phyloP scores from a whole-genome alignment of 2,113 vertebrate genomes.

The Craseonycteris thonglongyai region DNA sequence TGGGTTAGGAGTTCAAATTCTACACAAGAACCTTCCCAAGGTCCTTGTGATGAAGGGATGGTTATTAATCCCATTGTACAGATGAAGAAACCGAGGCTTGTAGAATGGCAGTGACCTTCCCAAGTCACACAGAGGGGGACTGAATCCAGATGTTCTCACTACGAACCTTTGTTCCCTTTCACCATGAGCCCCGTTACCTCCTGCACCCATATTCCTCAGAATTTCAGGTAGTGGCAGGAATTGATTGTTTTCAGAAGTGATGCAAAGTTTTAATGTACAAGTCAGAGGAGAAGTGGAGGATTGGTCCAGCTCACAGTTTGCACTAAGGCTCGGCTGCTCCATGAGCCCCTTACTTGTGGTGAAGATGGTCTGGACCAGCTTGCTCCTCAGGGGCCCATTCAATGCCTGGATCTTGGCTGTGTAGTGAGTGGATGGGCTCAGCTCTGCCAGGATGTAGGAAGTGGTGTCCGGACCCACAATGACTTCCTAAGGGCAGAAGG shows the following conservation, averaged over 20 bases:
- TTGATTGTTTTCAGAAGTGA: neutral
- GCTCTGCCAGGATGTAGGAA: constrained; percentile 88
- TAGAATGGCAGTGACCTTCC: neutral
- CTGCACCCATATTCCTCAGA: neutral
- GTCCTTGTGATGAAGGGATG: neutral
- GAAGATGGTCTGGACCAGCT: constrained; percentile 83
- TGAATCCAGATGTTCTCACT: neutral
- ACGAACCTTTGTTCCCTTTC: neutral
- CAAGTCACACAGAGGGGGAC: neutral
- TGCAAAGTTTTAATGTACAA: neutral
- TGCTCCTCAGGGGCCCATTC: constrained; percentile 86
- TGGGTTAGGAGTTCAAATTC: neutral
- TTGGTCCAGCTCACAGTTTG: neutral
- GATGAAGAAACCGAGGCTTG: neutral
- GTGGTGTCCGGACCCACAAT: constrained; percentile 87
- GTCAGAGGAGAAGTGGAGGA: neutral
- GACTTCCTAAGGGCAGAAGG: constrained; percentile 83
- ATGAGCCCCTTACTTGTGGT: constrained; percentile 87
- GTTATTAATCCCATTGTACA: neutral
- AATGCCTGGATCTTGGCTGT: constrained; percentile 88
- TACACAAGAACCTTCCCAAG: neutral
- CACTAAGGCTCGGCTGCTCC: neutral
- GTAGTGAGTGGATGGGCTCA: constrained; percentile 90
- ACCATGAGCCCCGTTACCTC: neutral
- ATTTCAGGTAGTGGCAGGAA: neutral